phyloP scores from a whole-genome alignment of 2,113 vertebrate species.

The Madoqua kirkii region DNA sequence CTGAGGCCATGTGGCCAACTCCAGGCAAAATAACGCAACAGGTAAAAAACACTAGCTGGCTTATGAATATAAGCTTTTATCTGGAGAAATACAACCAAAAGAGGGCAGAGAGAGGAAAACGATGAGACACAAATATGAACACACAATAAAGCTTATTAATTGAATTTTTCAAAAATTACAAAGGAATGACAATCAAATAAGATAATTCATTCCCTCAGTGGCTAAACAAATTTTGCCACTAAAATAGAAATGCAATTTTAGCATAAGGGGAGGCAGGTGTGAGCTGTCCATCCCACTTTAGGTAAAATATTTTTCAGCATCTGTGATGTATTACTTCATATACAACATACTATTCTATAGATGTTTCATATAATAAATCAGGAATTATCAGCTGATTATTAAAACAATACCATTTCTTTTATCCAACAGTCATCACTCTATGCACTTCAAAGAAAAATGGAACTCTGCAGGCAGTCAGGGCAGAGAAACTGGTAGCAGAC shows the following conservation, averaged over 20 bases:
- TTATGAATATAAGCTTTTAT: conserved; percentile 14
- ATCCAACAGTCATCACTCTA: neutral
- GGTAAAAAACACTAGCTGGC: neutral
- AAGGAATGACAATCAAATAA: neutral
- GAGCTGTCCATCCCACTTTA: neutral
- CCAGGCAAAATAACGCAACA: neutral
- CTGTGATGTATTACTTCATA: neutral
- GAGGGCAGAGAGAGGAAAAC: neutral
- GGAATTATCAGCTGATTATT: neutral
- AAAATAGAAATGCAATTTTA: conserved; percentile 30
- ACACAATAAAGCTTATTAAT: neutral
- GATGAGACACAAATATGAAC: neutral
- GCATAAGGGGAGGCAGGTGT: neutral
- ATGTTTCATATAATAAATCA: neutral
- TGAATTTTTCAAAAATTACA: conserved; percentile 5
- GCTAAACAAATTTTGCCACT: conserved; percentile 5
- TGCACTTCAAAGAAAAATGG: neutral
- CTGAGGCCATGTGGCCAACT: neutral
- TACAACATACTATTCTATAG: neutral
- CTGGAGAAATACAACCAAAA: conserved; percentile 31
- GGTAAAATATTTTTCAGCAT: neutral
- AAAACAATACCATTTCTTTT: neutral
- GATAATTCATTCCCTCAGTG: neutral
- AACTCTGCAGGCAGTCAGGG: neutral
- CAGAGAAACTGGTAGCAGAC: neutral